These are phyloP conservation scores for Lagopus muta DNA, from an alignment of 2,113 vertebrate genomes.

Conservation along the genomic window DNA sequence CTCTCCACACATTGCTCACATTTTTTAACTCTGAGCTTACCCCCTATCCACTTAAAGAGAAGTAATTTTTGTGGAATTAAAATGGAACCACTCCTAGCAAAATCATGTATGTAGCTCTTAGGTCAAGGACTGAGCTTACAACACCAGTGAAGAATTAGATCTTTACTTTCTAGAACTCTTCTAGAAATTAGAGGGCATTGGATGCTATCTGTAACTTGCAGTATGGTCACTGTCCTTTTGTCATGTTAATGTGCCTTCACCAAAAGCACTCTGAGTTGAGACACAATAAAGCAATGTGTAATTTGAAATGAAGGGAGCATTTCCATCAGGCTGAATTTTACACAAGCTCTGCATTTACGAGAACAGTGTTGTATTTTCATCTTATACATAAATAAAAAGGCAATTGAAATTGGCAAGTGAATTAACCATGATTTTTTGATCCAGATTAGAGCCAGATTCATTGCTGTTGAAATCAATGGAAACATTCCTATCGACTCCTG, in stretches of 20 bases:
- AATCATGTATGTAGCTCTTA: neutral
- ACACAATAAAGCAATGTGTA: neutral
- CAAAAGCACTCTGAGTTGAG: neutral
- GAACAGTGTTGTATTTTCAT: neutral
- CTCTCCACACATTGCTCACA: neutral
- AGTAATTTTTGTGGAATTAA: neutral
- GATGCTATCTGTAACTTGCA: neutral
- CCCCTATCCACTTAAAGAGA: neutral
- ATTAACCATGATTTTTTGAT: neutral
- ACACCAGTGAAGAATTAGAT: neutral
- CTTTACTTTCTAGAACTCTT: neutral
- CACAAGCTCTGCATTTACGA: neutral
- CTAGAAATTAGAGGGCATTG: neutral
- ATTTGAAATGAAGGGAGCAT: neutral
- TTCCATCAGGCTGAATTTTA: constrained; percentile 22
- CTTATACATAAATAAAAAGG: neutral
- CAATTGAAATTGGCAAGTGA: constrained; percentile 38
- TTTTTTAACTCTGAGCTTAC: neutral
- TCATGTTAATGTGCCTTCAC: neutral
- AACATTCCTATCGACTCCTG: neutral
- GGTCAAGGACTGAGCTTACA: neutral
- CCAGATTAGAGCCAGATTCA: neutral
- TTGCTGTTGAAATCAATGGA: neutral
- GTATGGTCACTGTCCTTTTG: neutral
- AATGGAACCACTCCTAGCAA: neutral